phyloP scores from a whole-genome alignment of 2,113 vertebrate genomes.

The Colinus virginianus region DNA sequence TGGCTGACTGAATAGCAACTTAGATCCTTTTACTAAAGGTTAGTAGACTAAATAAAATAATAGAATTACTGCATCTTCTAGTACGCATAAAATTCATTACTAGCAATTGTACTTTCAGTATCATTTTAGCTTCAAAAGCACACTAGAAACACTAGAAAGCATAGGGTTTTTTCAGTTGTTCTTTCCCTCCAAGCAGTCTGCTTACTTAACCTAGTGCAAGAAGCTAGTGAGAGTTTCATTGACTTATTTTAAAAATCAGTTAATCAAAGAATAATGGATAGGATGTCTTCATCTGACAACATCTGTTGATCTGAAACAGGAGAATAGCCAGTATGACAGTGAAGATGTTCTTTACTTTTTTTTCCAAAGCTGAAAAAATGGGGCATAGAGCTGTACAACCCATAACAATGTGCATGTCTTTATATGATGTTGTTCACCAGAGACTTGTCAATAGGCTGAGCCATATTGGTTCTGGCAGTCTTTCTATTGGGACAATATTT shows the following conservation, averaged over 20 bases:
- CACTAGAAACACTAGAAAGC: not conserved
- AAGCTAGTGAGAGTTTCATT: constrained; percentile 50
- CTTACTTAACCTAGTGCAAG: constrained; percentile 32
- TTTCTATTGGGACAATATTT: constrained; percentile 95
- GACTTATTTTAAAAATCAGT: constrained; percentile 29
- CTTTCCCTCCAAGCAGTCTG: constrained; percentile 12
- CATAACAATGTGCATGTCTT: constrained; percentile 87
- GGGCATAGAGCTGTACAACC: constrained; percentile 72
- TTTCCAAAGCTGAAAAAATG: constrained; percentile 67
- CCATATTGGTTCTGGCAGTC: constrained; percentile 92
- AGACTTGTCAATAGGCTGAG: constrained; percentile 93
- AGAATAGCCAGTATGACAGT: constrained; percentile 73
- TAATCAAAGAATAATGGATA: constrained; percentile 65
- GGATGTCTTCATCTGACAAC: constrained; percentile 75
- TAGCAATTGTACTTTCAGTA: constrained; percentile 8
- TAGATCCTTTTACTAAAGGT: not conserved
- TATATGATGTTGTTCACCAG: constrained; percentile 87
- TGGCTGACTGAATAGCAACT: constrained; percentile 16
- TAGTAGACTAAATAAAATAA: constrained; percentile 33
- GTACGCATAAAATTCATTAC: not conserved
- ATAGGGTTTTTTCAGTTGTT: not conserved
- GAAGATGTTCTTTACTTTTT: constrained; percentile 73
- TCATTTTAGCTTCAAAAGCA: constrained; percentile 34
- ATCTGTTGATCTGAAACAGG: constrained; percentile 78
- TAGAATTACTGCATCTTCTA: constrained; percentile 10